These are phyloP conservation scores for Percina caprodes DNA, from an alignment of 2,113 vertebrate genomes.

Conservation along the genomic window DNA sequence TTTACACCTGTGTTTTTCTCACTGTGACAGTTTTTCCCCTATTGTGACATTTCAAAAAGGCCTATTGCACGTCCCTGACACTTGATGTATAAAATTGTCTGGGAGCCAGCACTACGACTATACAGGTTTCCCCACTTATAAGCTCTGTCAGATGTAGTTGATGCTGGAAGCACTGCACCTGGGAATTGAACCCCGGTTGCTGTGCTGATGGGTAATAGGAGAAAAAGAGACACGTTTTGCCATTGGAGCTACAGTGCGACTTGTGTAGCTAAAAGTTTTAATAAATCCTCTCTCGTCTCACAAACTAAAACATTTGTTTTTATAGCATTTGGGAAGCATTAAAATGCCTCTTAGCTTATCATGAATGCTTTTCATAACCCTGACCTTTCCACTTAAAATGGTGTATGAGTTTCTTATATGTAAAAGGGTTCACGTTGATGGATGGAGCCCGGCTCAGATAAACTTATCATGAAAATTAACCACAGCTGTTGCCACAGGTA, in stretches of 20 bases:
- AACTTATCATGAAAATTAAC: slow-evolving; percentile 31
- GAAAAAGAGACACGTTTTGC: neutral
- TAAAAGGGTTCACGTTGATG: slow-evolving; percentile 2
- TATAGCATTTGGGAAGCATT: neutral
- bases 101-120: neutral
- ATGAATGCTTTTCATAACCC: slow-evolving; percentile 25
- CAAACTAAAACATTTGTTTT: neutral
- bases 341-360: neutral
- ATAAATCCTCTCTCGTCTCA: neutral
- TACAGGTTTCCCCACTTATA: neutral
- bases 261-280: neutral
- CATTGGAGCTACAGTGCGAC: neutral
- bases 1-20: neutral
- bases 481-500: slow-evolving; percentile 14
- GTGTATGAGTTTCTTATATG: neutral
- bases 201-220: neutral
- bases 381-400: neutral
- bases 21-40: neutral
- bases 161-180: slow-evolving; percentile 5
- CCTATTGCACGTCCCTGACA: neutral
- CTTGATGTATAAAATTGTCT: neutral
- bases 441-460: slow-evolving; percentile 2
- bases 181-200: neutral
- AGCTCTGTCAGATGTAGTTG: neutral
- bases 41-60: neutral